phyloP scores from a whole-genome alignment of 2,797 vertebrate species.

The Manis pentadactyla region DNA sequence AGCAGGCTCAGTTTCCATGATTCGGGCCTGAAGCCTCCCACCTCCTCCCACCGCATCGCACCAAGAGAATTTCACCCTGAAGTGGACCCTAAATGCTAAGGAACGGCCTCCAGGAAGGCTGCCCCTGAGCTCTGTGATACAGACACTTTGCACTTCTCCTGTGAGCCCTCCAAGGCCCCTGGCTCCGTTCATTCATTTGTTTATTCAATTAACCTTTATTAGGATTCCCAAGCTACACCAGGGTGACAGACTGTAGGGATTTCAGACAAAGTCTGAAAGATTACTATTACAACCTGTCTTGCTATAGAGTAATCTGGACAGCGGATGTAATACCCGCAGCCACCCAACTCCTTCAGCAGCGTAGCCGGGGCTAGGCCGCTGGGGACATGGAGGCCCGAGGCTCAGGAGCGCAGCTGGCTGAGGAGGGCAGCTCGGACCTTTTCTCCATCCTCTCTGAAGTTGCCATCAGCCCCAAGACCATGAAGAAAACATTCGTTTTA shows the following conservation, averaged over 20 bases:
- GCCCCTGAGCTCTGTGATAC: neutral
- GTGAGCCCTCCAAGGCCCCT: too few species aligned
- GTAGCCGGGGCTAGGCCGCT: neutral
- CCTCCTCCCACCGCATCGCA: neutral
- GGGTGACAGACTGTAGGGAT: neutral
- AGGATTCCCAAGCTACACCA: neutral
- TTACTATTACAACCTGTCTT: neutral
- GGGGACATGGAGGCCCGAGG: neutral
- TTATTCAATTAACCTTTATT: neutral
- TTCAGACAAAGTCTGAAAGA: neutral
- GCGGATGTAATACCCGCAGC: too few species aligned
- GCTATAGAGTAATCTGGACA: too few species aligned
- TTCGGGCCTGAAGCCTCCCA: slow-evolving; percentile 76
- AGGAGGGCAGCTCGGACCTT: neutral
- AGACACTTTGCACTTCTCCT: neutral
- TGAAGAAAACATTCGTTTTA: neutral
- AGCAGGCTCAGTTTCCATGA: slow-evolving; percentile 79
- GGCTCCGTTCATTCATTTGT: neutral
- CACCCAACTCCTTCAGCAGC: too few species aligned
- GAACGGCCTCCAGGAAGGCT: slow-evolving; percentile 60
- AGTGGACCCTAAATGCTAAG: slow-evolving; percentile 65
- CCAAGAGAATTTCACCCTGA: slow-evolving; percentile 64
- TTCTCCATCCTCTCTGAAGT: neutral
- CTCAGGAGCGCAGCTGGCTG: neutral
- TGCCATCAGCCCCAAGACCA: neutral